Evolutionary conservation across 2,113 vertebrate genomes (phyloP).

Genomic region (Salvator merianae): DNA sequence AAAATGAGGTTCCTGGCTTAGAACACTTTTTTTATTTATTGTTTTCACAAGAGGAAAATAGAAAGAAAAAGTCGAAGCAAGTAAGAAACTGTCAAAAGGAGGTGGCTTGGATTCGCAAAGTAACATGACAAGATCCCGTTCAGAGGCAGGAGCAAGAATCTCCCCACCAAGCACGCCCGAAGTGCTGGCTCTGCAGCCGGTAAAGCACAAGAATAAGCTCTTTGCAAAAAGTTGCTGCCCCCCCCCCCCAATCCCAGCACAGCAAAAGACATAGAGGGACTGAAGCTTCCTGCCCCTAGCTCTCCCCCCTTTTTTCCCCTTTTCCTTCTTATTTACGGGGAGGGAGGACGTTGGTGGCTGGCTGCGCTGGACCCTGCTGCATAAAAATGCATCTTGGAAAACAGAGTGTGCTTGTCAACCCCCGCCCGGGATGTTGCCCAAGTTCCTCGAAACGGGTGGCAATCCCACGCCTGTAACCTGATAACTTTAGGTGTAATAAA

Average conservation of each 20-base stretch:
- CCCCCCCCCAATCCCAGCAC: background rate
- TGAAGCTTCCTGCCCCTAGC: background rate
- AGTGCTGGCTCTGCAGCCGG: background rate
- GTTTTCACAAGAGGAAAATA: too few species aligned
- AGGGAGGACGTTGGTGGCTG: too few species aligned
- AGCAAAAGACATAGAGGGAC: background rate
- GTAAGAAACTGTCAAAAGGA: too few species aligned
- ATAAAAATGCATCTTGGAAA: background rate
- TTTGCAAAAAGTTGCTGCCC: conserved; percentile 43
- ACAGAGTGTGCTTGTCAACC: background rate
- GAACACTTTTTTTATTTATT: too few species aligned
- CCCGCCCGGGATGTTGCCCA: conserved; percentile 1
- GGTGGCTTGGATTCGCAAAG: background rate
- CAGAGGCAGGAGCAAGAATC: background rate
- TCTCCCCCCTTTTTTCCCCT: too few species aligned
- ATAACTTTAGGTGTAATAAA: conserved; percentile 49
- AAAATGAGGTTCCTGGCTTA: background rate
- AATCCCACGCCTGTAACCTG: background rate
- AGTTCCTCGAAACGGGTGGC: conserved; percentile 58
- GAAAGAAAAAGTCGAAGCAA: too few species aligned
- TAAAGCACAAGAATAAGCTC: background rate
- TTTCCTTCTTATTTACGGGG: background rate
- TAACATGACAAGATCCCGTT: background rate
- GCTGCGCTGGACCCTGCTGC: background rate
- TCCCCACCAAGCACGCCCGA: background rate